These are phyloP conservation scores for Rhombomys opimus DNA, from an alignment of 2,113 vertebrate genomes.

Conservation along the genomic window DNA sequence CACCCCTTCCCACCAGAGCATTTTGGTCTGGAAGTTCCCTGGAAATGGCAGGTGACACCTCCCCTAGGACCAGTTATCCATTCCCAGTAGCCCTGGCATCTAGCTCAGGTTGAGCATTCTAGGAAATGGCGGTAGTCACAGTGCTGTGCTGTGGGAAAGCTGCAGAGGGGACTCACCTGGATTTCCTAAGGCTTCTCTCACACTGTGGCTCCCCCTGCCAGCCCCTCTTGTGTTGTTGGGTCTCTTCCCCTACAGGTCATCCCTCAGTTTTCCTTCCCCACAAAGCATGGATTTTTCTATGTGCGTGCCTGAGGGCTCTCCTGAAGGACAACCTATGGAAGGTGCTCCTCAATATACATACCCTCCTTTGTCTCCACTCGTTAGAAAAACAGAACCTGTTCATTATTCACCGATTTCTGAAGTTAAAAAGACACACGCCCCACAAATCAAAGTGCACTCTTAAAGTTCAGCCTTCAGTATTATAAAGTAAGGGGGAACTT, in stretches of 20 bases:
- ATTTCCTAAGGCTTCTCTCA: background rate
- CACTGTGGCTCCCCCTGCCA: background rate
- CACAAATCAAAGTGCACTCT: background rate
- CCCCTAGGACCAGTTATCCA: background rate
- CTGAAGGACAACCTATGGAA: background rate
- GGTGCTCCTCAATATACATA: background rate
- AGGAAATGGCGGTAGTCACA: background rate
- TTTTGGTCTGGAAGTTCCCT: background rate
- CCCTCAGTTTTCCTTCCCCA: background rate
- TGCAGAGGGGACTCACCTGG: background rate
- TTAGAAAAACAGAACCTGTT: background rate
- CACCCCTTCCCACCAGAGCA: background rate
- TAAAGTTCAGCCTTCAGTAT: background rate
- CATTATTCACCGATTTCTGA: background rate
- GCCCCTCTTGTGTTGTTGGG: background rate
- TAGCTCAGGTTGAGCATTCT: background rate
- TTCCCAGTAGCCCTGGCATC: background rate
- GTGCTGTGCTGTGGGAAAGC: too few species aligned
- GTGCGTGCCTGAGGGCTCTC: background rate
- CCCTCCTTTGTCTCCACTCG: background rate
- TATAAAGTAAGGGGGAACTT: background rate
- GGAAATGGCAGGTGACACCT: background rate
- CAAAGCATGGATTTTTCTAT: background rate
- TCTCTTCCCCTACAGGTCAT: background rate
- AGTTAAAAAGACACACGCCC: background rate